Evolutionary conservation across 1,140 invertebrate species (phyloP), one percentile per base, ranked within the genome.

Genomic region (Pantala flavescens): DNA sequence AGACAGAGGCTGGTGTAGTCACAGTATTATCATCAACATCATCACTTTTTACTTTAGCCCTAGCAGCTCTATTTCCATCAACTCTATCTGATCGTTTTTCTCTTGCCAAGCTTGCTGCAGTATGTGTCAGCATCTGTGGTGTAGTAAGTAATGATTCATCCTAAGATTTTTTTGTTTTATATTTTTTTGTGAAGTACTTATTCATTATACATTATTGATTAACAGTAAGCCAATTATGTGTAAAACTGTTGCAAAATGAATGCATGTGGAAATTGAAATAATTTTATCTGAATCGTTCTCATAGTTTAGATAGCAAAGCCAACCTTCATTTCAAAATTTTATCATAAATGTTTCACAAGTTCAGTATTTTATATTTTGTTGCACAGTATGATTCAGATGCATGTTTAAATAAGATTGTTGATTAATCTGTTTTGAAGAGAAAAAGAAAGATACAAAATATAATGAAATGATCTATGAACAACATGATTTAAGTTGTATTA

Each of bases 11-110:
- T 73, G 88, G 90, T 77, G 85, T 94, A 78, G 89, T 95, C 72
- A 92, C 91, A 80, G 87, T 95, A 71, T 81, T 96, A 72, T 93
- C 91, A 36, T 93, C 93, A 1, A 90, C 91, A 10, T 94, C 93
- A 28, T 91, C 90, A 79, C 84, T 96, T 70, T 95, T 96, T 79
- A 95, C 92, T 9, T 84, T 96, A 24, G 83, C 94, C 24, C 85
- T 95, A 78, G 90, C 93, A 42, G 88, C 92, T 7, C 82, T 93
- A 16, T 95, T 94, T 82, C 93, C 94, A 14, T 91, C 93, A 74
- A 88, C 88, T 76, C 82, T 84, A 24, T 86, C 85, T 24, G 94
- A 96, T 83, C 89, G 88, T 79, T 90, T 96, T 80, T 93, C 93
- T 7, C 81, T 95, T 19, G 90, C 90, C 16, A 96, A 96, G 83